Conservation (phyloP, 2,797 vertebrate species). For the Xenentodon cancila region DNA sequence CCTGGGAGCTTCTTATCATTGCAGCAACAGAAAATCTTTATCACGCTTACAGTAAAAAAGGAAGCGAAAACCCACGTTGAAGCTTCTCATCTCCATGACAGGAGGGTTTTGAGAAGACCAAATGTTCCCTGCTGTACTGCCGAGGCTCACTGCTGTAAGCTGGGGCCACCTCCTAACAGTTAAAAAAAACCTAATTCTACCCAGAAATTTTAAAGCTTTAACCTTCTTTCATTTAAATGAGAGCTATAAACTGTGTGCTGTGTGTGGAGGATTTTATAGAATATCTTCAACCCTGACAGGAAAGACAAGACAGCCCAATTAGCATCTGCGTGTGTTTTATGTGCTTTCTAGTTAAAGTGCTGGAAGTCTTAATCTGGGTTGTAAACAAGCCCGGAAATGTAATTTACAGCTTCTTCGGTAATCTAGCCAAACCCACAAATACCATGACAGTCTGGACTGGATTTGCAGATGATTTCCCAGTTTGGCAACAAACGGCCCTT, state of each 20-base stretch:
- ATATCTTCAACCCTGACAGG: conserved; percentile 1
- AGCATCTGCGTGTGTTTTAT: conserved; percentile 25
- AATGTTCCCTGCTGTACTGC: not conserved
- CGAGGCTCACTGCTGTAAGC: not conserved
- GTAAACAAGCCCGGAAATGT: conserved; percentile 68
- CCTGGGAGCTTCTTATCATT: too few relatives aligned
- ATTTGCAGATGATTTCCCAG: conserved; percentile 42
- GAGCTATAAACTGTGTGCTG: not conserved
- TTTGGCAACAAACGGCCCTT: conserved; percentile 29
- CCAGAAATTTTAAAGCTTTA: too few relatives aligned
- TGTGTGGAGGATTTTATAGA: too few relatives aligned
- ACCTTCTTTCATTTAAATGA: not conserved
- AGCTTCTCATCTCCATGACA: conserved; percentile 11
- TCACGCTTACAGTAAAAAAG: not conserved
- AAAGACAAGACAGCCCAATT: conserved; percentile 33
- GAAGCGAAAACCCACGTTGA: not conserved
- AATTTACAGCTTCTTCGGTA: conserved; percentile 48
- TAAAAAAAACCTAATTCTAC: too few relatives aligned
- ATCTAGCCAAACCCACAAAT: conserved; percentile 53
- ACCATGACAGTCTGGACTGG: conserved; percentile 48
- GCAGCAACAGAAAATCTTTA: too few relatives aligned
- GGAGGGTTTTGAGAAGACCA: conserved; percentile 6
- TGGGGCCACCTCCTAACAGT: too few relatives aligned
- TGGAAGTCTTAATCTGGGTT: conserved; percentile 51
- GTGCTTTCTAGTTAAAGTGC: conserved; percentile 41